Base-by-base conservation (phyloP, 30 jellyfish, hydroid and myxozoan species). In the Pelagia noctiluca region DNA sequence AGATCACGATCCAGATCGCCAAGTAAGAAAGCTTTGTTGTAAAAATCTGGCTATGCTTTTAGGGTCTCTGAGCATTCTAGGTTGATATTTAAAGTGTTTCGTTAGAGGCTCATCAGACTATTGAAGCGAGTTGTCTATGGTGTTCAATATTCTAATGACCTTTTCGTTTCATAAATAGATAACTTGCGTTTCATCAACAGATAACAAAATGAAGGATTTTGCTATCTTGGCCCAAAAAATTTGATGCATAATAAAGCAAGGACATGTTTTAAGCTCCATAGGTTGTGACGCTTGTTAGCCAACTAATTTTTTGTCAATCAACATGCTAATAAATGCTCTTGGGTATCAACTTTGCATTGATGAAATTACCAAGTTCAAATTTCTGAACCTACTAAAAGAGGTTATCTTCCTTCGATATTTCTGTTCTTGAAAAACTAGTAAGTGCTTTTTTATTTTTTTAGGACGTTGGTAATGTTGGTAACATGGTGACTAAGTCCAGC, bases 1-100 rank as follows among this genome's bases (percentile, higher is more conserved):
- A 82, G 92, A 54, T 82, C 92, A 31, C 69, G 85, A 35, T 82
- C 92, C 12, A 33, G 84, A 82, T 63, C 68, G 12, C 68, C 68
- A 52, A 52, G 68, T 52, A 3, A 10, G 68, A 10, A 52, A 19
- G 16, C 57, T 42, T 42, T 42, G n/a, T n/a, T n/a, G n/a, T n/a
- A n/a, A n/a, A n/a, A n/a, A n/a, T n/a, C n/a, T n/a, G n/a, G n/a
- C n/a, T n/a, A n/a, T n/a, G n/a, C n/a, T n/a, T n/a, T n/a, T n/a
- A n/a, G n/a, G n/a, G n/a, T n/a, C n/a, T n/a, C n/a, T n/a, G n/a
- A n/a, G n/a, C n/a, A n/a, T n/a, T n/a, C n/a, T n/a, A n/a, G n/a
- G n/a, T n/a, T n/a, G n/a, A n/a, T n/a, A n/a, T n/a, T n/a, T 42
- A 42, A 42, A 5, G 8, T 42, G 16, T 42, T 42, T 42, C 16